phyloP scores from a whole-genome alignment of 2,797 vertebrate species.

The Microcaecilia unicolor region DNA sequence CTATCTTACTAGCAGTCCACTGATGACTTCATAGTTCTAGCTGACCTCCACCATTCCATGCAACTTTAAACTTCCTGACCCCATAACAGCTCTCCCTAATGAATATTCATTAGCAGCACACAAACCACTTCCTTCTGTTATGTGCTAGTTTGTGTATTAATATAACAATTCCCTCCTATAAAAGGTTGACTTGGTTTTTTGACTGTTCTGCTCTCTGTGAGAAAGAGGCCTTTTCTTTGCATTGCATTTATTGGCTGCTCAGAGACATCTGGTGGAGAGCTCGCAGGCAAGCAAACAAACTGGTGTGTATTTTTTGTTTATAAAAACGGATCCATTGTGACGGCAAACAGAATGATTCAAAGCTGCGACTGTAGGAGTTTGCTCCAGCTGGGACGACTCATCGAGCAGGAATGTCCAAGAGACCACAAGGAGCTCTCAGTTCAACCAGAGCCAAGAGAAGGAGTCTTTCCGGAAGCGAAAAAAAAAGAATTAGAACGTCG shows the following conservation, averaged over 20 bases:
- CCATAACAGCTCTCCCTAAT: too few species aligned
- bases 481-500: constrained; percentile 30
- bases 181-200: too few species aligned
- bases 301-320: constrained; percentile 37
- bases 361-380: constrained; percentile 16
- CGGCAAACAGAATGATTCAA: constrained; percentile 44
- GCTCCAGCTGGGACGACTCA: constrained; percentile 38
- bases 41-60: too few species aligned
- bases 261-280: constrained; percentile 17
- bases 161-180: fast-evolving
- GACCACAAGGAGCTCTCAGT: constrained; percentile 22
- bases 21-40: too few species aligned
- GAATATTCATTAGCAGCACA: fast-evolving
- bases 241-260: constrained; percentile 31
- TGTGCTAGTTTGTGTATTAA: background rate
- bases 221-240: background rate
- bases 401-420: constrained; percentile 24
- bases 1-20: too few species aligned
- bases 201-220: too few species aligned
- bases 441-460: constrained; percentile 10
- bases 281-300: constrained; percentile 24
- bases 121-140: fast-evolving
- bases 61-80: too few species aligned
- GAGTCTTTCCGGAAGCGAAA: constrained; percentile 32
- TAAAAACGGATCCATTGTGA: constrained; percentile 38